Conservation (phyloP, 2,113 vertebrate species). For the Protomyctophum bolini region DNA sequence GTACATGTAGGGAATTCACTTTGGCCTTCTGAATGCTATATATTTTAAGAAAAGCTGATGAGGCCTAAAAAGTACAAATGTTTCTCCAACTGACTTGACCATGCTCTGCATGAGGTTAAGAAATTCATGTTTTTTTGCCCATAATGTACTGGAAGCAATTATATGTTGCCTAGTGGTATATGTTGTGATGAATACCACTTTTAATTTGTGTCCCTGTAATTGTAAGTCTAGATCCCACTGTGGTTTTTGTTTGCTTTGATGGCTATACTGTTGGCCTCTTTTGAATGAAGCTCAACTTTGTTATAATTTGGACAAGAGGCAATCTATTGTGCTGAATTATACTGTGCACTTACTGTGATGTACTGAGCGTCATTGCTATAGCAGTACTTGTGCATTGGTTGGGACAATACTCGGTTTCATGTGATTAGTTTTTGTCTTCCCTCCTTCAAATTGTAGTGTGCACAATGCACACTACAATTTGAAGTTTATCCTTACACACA, state of each 20-base stretch:
- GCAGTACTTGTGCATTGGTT: not conserved
- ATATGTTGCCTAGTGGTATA: slow-evolving; percentile 37
- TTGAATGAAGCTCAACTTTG: not conserved
- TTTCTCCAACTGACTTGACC: not conserved
- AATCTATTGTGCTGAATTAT: not conserved
- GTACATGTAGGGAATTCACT: no score
- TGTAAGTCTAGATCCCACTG: slow-evolving; percentile 15
- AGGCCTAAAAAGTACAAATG: not conserved
- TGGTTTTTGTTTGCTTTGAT: slow-evolving; percentile 19
- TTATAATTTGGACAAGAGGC: not conserved
- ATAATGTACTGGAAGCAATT: slow-evolving; percentile 51
- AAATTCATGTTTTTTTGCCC: slow-evolving; percentile 48
- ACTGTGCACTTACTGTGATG: not conserved
- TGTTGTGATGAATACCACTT: slow-evolving; percentile 42
- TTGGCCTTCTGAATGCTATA: no score
- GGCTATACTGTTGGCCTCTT: not conserved
- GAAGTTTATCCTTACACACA: no score
- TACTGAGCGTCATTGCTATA: not conserved
- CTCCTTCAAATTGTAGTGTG: no score
- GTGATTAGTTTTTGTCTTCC: not conserved
- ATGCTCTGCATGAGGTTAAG: slow-evolving; percentile 12
- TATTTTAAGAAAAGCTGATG: no score
- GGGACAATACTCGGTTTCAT: not conserved
- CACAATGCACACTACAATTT: no score
- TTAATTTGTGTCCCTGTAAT: slow-evolving; percentile 58